Base-by-base conservation (phyloP, 1,140 invertebrate genomes). In the Melipona quadrifasciata region DNA sequence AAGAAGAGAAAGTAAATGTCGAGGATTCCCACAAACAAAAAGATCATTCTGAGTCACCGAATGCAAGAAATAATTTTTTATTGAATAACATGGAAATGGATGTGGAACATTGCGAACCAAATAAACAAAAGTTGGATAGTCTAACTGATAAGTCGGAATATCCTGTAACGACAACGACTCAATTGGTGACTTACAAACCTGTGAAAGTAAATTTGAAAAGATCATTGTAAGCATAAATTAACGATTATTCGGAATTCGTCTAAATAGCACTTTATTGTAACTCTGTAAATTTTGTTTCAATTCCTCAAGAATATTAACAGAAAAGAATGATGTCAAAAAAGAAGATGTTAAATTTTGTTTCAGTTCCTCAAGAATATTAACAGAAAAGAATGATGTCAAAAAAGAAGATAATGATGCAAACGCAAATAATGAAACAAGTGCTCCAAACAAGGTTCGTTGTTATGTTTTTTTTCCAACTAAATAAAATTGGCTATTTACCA, bases 161-260 rank as follows among this genome's bases (percentile, higher is more conserved):
- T 53, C 80, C 81, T 85, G 64, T 68, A 71, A 39, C 80, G n/a
- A 61, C 64, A 70, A 83, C 68, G 75, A 78, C 67, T 68, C 80
- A 85, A 11, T 53, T 84, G 68, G 81, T 87, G 78, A 75, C 75
- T 89, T 87, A 87, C 0, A 94, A 94, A 83, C 92, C 94, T 14
- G 88, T 90, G 11, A 94, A 95, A 92, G 92, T 95, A 47, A 93
- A 93, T 86, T 91, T 94, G 61, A 95, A 95, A 58, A 92, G 94
- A 89, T 93, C 94, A 82, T 94, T 94, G 93, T 94, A 88, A 94
- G 93, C 89, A 91, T 80, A 72, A 64, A 55, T 82, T 57, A 61
- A 61, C 17, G 0, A 74, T 17, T 79, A 4, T 2, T 5, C 24
- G 70, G 17, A 53, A 24, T 4, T n/a, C 12, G 10, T 51, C 19